Percentiles rank a stretch among this genome's conserved stretches.
Evolutionary conservation across 2,113 vertebrate genomes (phyloP).

Genomic region (Etia nguti): DNA sequence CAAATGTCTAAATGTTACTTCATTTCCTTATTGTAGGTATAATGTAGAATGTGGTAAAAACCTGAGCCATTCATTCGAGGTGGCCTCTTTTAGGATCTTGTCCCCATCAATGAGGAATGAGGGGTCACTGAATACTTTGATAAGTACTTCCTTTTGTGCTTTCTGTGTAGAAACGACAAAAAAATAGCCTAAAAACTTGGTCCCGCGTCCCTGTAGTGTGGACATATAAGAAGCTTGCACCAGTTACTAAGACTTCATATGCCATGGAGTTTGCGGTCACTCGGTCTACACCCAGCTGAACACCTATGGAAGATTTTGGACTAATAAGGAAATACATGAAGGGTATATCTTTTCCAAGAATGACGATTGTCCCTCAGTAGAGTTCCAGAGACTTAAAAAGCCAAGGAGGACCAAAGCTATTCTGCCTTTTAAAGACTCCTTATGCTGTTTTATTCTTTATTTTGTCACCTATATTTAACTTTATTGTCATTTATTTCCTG

Average conservation of each 20-base stretch:
- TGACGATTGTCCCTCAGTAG: neutral
- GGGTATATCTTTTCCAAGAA: neutral
- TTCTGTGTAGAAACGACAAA: neutral
- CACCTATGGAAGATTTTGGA: neutral
- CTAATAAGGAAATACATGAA: neutral
- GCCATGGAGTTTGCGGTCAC: neutral
- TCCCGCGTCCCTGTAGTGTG: neutral
- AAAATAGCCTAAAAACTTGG: neutral
- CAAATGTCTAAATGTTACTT: neutral
- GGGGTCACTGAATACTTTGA: neutral
- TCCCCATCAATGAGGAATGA: neutral
- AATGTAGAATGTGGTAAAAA: neutral
- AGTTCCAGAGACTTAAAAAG: neutral
- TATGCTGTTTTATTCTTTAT: neutral
- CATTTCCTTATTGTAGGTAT: neutral
- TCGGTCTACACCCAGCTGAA: neutral
- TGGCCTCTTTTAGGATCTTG: neutral
- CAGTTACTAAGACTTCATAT: neutral
- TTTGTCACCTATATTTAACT: neutral
- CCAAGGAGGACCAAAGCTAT: neutral
- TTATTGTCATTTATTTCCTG: neutral
- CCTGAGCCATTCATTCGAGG: neutral
- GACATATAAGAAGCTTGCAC: neutral
- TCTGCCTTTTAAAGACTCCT: neutral
- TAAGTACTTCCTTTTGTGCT: neutral